These are phyloP conservation scores for Musca vetustissima DNA, from an alignment of 1,140 invertebrate genomes.

Conservation along the genomic window DNA sequence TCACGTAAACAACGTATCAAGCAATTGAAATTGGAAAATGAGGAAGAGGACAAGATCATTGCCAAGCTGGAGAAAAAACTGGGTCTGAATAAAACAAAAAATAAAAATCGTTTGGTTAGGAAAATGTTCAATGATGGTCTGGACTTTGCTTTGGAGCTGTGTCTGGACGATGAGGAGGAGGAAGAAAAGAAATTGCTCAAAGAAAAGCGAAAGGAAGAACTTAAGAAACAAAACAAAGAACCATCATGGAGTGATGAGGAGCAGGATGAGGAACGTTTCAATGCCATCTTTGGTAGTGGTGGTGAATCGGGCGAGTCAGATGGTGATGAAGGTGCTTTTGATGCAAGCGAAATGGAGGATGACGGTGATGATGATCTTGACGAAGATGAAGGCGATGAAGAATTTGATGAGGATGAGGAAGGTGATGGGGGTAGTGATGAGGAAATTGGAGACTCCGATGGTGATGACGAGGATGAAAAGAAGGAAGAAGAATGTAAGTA, in stretches of 20 bases:
- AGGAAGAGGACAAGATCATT: constrained; percentile 78
- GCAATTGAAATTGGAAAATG: constrained; percentile 70
- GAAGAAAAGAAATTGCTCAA: constrained; percentile 48
- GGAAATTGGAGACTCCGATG: constrained; percentile 28
- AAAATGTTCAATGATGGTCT: constrained; percentile 84
- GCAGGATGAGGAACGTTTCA: constrained; percentile 40
- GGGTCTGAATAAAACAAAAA: constrained; percentile 75
- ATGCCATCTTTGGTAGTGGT: constrained; percentile 54
- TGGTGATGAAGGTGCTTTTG: constrained; percentile 26
- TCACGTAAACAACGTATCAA: constrained; percentile 64
- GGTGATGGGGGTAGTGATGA: constrained; percentile 14
- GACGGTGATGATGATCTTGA: constrained; percentile 38
- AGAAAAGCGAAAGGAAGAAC: constrained; percentile 38
- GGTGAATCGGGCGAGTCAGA: constrained; percentile 31
- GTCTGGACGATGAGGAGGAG: constrained; percentile 71
- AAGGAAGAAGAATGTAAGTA: constrained; percentile 28
- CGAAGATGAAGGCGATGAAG: constrained; percentile 33
- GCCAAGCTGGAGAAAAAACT: constrained; percentile 81
- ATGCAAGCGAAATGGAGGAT: constrained; percentile 29
- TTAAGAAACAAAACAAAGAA: constrained; percentile 40
- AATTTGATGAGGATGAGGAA: constrained; percentile 34
- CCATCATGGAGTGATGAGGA: constrained; percentile 46
- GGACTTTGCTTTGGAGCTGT: constrained; percentile 87
- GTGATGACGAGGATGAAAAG: constrained; percentile 42
- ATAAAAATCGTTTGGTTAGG: constrained; percentile 66